Percentiles rank a stretch among this genome's conserved stretches.
Evolutionary conservation across 23 tunicate species (phyloP).

Genomic region (Ascidia mentula): DNA sequence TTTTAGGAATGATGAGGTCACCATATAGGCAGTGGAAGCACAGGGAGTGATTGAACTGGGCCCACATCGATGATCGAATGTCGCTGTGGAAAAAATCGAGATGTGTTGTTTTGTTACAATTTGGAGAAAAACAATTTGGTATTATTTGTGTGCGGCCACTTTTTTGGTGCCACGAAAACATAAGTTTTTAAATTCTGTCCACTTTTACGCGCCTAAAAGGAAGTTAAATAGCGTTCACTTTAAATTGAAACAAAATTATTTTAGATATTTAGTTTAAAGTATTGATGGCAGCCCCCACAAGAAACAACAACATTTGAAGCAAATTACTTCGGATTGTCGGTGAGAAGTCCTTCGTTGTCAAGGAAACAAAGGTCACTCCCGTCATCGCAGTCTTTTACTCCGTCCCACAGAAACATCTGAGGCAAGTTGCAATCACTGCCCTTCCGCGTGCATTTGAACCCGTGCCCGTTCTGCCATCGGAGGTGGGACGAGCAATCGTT

Average conservation of each 20-base stretch:
- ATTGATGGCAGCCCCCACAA: too few relatives aligned
- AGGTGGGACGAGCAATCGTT: neutral
- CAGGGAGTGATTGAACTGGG: neutral
- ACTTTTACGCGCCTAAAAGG: too few relatives aligned
- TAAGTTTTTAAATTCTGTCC: too few relatives aligned
- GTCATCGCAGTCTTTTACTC: slow-evolving; percentile 4
- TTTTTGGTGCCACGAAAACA: too few relatives aligned
- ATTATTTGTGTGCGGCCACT: too few relatives aligned
- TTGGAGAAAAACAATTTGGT: too few relatives aligned
- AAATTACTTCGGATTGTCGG: neutral
- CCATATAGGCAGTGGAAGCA: slow-evolving; percentile 40
- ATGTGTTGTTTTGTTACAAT: too few relatives aligned
- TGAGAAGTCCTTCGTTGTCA: neutral
- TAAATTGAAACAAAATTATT: too few relatives aligned
- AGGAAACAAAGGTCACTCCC: neutral
- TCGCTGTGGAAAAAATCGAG: neutral
- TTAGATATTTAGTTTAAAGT: too few relatives aligned
- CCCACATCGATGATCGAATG: neutral
- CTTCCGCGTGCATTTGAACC: neutral
- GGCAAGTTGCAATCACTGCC: neutral
- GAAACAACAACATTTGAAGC: too few relatives aligned
- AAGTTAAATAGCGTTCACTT: too few relatives aligned
- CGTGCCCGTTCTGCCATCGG: neutral
- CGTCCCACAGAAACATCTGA: neutral
- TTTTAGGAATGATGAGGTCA: slow-evolving; percentile 17